Conservation (phyloP, 35 echinoderm and acorn worm species). For the Anneissia japonica region DNA sequence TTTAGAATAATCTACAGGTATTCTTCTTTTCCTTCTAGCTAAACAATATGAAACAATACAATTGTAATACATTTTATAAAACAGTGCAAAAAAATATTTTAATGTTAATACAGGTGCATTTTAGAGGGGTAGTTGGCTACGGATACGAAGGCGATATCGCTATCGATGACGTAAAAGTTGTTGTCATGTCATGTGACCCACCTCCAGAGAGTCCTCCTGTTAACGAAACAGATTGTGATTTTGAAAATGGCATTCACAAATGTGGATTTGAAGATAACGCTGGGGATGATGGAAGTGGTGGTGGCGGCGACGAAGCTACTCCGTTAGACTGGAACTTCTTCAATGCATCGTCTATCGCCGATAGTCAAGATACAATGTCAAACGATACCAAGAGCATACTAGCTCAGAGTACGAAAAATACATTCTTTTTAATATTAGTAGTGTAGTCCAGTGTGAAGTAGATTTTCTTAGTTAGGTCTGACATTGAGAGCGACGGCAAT, state of each 20-base stretch:
- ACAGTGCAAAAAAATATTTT: too few relatives aligned
- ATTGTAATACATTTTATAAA: too few relatives aligned
- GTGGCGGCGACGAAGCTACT: not conserved
- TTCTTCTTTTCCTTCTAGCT: too few relatives aligned
- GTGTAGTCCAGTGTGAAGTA: too few relatives aligned
- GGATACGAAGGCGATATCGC: conserved; percentile 11
- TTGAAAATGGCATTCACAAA: not conserved
- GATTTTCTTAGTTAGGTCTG: too few relatives aligned
- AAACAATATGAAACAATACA: too few relatives aligned
- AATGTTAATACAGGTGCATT: not conserved
- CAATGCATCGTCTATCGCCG: not conserved
- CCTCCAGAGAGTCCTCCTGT: not conserved
- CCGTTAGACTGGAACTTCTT: not conserved
- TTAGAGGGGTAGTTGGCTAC: not conserved
- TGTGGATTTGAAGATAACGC: not conserved
- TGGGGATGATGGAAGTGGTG: not conserved
- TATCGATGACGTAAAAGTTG: conserved; percentile 10
- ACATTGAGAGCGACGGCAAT: too few relatives aligned
- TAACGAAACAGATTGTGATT: not conserved
- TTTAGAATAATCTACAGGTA: too few relatives aligned
- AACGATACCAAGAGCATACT: not conserved
- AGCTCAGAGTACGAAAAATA: not conserved
- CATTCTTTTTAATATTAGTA: too few relatives aligned
- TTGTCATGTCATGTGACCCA: not conserved
- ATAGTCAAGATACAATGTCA: not conserved